Evolutionary conservation across 2,888 invertebrate species (phyloP), one percentile per base, ranked within the genome.

Genomic region (Omphaloscelis lunosa): DNA sequence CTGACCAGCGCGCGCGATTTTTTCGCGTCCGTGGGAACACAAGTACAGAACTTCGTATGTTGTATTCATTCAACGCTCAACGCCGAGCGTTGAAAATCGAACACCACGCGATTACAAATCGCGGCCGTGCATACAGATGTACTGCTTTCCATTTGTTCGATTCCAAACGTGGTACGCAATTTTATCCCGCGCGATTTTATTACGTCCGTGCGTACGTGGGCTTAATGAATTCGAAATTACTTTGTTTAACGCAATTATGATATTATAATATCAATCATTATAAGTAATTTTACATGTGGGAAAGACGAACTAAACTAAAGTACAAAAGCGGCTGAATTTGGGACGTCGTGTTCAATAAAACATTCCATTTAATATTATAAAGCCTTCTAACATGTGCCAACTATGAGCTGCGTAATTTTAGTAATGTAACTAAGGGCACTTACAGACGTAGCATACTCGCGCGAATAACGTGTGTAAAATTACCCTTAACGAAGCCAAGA

Each of bases 331-430:
- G 29, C 41, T 62, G 56, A 58, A 73, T 65, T 51, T 20, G 34
- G 23, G 8, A 65, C 63, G 82, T 73, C 79, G 65, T 48, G 15
- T 78, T 63, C 75, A 76, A 80, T 85, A 84, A 75, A 65, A 72
- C 56, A 71, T 62, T 62, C 65, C 72, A 78, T 84, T 86, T 75
- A 78, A 76, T 80, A 85, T 85, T 77, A 77, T 78, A 80, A 84
- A 77, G 75, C 80, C 70, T 62, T 69, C 65, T 56, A 68, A 62
- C 61, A 48, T 58, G 61, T 68, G 58, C 56, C 73, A 79, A 84
- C 86, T 85, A 79, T 74, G 59, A 83, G 80, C 73, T 59, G 17
- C 45, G 77, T 75, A 79, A 79, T 85, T 83, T 79, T 56, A 68
- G 79, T 83, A 79, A 85, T 86, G 80, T 85, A 34, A 61, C 51